Percentiles rank a stretch among this genome's conserved stretches.
Conservation (phyloP, 64 coral and sea anemone genomes). For the Astreopora myriophthalma region DNA sequence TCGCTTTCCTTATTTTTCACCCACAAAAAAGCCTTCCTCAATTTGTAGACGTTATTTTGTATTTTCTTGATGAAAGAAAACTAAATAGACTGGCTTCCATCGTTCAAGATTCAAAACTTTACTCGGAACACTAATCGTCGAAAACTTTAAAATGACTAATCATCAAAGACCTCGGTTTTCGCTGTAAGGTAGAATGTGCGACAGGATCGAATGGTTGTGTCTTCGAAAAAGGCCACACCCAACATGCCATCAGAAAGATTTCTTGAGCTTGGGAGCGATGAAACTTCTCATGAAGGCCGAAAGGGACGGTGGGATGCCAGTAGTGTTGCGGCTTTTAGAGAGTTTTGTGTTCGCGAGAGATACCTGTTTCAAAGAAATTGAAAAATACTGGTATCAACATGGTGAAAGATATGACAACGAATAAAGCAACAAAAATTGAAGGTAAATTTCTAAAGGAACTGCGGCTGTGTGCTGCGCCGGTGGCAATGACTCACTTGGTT, state of each 20-base stretch:
- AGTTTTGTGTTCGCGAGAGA: slow-evolving; percentile 72
- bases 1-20: background rate
- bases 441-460: too few relatives aligned
- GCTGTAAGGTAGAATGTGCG: background rate
- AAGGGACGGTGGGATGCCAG: slow-evolving; percentile 58
- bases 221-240: background rate
- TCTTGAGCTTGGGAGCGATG: slow-evolving; percentile 83
- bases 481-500: too few relatives aligned
- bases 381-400: background rate
- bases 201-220: background rate
- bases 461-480: too few relatives aligned
- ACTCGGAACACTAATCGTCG: too few relatives aligned
- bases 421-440: too few relatives aligned
- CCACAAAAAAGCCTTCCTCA: too few relatives aligned
- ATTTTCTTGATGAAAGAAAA: background rate
- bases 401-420: too few relatives aligned
- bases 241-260: background rate
- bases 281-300: slow-evolving; percentile 85
- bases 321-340: slow-evolving; percentile 29
- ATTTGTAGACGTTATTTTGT: too few relatives aligned
- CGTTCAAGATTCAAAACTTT: background rate
- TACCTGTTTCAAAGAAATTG: slow-evolving; percentile 17
- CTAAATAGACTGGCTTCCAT: background rate
- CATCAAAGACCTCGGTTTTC: background rate
- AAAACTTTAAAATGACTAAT: background rate